These are phyloP conservation scores for Clivina fossor DNA, from an alignment of 2,888 invertebrate genomes.

Conservation along the genomic window DNA sequence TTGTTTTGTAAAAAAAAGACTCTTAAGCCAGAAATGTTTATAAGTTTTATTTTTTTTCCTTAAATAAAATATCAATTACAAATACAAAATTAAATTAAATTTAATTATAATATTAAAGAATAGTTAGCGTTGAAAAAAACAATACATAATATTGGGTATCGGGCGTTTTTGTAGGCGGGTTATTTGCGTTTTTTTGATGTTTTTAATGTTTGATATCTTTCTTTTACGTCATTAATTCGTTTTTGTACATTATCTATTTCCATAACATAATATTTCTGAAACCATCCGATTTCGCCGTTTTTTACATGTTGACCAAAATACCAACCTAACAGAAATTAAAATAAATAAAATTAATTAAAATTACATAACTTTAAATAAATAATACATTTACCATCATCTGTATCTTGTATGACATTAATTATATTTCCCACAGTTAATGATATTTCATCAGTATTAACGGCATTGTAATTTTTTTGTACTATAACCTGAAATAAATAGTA, in stretches of 20 bases:
- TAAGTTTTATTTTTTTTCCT: neutral
- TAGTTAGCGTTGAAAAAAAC: no score
- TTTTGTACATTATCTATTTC: conserved; percentile 4
- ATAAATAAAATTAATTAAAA: neutral
- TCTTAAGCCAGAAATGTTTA: neutral
- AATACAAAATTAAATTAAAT: no score
- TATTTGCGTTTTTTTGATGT: neutral
- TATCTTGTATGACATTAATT: conserved; percentile 3
- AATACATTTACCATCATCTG: conserved; percentile 11
- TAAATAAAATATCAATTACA: no score
- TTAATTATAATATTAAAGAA: no score
- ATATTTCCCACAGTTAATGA: neutral
- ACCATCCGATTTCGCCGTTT: conserved; percentile 14
- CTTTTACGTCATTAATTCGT: neutral
- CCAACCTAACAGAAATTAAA: conserved; percentile 15
- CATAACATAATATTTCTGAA: conserved; percentile 7
- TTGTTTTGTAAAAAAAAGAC: no score
- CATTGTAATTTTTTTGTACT: conserved; percentile 15
- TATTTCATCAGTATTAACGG: conserved; percentile 19
- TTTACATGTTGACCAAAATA: conserved; percentile 10
- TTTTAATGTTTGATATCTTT: conserved; percentile 2
- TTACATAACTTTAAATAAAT: neutral
- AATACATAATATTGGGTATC: no score
- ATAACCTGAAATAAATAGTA: conserved; percentile 7
- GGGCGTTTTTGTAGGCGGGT: no score